These are phyloP conservation scores for Tetraneura akinire DNA, from an alignment of 1,140 invertebrate species.

Conservation along the genomic window DNA sequence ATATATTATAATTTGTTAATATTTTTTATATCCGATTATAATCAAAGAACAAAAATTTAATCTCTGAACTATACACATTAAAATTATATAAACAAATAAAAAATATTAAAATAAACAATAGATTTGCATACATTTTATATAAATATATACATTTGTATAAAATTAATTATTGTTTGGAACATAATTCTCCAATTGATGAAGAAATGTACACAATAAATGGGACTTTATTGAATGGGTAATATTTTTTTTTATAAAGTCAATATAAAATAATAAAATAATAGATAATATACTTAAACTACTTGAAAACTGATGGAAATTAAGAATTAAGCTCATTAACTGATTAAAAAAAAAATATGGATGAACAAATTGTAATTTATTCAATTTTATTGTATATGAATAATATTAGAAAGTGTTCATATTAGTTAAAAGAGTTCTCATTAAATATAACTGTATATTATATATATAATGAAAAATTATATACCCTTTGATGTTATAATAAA, in stretches of 20 bases:
- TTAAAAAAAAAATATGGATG: not conserved
- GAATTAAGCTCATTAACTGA: not conserved
- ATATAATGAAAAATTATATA: not conserved
- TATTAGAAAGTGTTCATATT: not conserved
- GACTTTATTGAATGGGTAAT: not conserved
- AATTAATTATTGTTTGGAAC: not conserved
- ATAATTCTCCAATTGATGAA: not conserved
- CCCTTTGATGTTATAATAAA: not conserved
- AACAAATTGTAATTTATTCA: not conserved
- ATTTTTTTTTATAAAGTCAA: not conserved
- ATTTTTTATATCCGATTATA: conserved; percentile 10
- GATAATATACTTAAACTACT: too few relatives aligned
- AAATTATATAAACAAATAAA: conserved; percentile 21
- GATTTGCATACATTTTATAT: conserved; percentile 19
- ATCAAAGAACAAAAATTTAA: not conserved
- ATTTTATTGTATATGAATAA: not conserved
- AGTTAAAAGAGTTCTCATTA: too few relatives aligned
- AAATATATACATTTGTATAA: not conserved
- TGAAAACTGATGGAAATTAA: not conserved
- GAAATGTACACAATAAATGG: not conserved
- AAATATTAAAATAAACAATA: conserved; percentile 23
- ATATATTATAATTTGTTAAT: not conserved
- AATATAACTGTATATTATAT: not conserved
- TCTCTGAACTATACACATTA: conserved; percentile 12
- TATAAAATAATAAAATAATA: not conserved